phyloP scores from a whole-genome alignment of 2,888 invertebrate species.

The Chymomyza procnemis region DNA sequence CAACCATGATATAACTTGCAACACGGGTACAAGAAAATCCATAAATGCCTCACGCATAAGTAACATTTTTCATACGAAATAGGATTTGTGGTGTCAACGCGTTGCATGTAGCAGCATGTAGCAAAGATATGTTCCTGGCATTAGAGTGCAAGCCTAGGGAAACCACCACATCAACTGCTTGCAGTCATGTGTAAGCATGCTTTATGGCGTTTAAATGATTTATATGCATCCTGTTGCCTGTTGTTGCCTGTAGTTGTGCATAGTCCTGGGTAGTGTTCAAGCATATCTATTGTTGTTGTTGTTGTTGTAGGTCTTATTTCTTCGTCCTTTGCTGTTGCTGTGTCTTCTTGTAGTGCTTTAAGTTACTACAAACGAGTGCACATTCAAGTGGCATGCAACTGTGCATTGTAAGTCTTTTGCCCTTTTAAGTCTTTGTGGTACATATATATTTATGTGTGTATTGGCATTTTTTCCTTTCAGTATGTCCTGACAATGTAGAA shows the following conservation, averaged over 20 bases:
- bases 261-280: neutral
- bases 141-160: neutral
- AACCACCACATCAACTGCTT: neutral
- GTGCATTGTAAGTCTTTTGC: neutral
- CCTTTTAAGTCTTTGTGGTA: neutral
- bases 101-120: neutral
- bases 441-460: neutral
- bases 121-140: conserved; percentile 1
- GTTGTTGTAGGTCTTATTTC: neutral
- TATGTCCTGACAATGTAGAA: conserved; percentile 11
- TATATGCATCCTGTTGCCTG: conserved; percentile 63
- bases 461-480: neutral
- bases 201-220: conserved; percentile 48
- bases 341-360: neutral
- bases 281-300: neutral
- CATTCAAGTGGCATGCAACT: neutral
- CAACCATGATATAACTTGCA: neutral
- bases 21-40: neutral
- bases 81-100: neutral
- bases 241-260: conserved; percentile 2
- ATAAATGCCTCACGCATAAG: conserved; percentile 11
- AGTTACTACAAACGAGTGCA: neutral
- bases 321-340: conserved; percentile 8
- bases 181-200: neutral
- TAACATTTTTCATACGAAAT: conserved; percentile 35